phyloP scores from a whole-genome alignment of 2,888 invertebrate species.

The Melanchra persicariae region DNA sequence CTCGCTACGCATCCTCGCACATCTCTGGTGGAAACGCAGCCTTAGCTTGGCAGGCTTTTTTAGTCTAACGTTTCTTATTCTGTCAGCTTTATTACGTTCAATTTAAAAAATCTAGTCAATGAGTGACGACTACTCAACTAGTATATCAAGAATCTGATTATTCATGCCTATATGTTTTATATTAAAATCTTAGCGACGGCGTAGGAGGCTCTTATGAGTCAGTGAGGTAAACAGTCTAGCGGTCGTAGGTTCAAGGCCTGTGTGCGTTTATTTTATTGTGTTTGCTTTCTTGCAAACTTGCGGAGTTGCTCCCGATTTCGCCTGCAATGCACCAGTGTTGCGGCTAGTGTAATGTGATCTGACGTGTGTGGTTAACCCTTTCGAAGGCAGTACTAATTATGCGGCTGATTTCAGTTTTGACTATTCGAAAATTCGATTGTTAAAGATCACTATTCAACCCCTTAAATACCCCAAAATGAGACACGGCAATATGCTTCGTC shows the following conservation, averaged over 20 bases:
- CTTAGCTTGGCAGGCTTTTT: too few species aligned
- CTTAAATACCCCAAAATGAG: too few species aligned
- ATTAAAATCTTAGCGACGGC: slow-evolving; percentile 42
- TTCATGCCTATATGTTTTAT: slow-evolving; percentile 34
- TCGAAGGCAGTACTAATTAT: too few species aligned
- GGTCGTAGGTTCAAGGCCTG: slow-evolving; percentile 74
- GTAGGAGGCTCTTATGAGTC: slow-evolving; percentile 64
- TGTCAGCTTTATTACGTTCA: too few species aligned
- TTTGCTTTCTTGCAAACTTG: slow-evolving; percentile 27
- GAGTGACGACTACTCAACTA: slow-evolving; percentile 6
- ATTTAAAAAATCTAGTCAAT: not conserved
- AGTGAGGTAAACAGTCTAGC: slow-evolving; percentile 67
- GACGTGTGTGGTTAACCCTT: not conserved
- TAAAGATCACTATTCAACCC: too few species aligned
- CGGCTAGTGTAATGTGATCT: slow-evolving; percentile 8
- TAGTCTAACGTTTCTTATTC: too few species aligned
- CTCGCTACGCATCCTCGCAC: too few species aligned
- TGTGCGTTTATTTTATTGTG: slow-evolving; percentile 40
- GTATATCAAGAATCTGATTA: slow-evolving; percentile 33
- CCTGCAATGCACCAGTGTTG: slow-evolving; percentile 64
- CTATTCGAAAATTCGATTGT: too few species aligned
- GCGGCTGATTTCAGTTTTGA: too few species aligned
- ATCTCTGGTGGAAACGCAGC: too few species aligned
- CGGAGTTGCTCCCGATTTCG: slow-evolving; percentile 14
- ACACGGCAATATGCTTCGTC: too few species aligned